Base-by-base conservation (phyloP, 2,113 vertebrate species). In the Neomonachus schauinslandi region DNA sequence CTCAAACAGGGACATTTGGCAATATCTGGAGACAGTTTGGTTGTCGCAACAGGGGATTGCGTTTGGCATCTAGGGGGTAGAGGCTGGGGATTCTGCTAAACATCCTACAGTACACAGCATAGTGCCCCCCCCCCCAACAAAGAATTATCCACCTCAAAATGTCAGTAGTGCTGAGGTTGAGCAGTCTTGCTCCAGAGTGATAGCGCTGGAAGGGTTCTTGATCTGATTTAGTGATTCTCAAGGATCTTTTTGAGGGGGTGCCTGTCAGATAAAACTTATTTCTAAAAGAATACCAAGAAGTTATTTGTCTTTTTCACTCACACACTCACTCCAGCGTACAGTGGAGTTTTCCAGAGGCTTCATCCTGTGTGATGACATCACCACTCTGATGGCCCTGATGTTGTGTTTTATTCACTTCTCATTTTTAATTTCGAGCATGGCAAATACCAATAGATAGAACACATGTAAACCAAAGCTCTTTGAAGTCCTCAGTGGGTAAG, bases 331-430 rank as follows among this genome's bases (percentile, higher is more conserved):
- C 39, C 53, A 76, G 65, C 81, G 10, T 77, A 57, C 21, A 49
- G 76, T 94, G 42, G 90, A 69, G 80, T 96, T 97, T 98, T 93
- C 97, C 92, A 97, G 97, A 95, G 53, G 55, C 85, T 61, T 14
- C 31, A 85, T 36, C 90, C 76, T 90, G 24, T 91, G 67, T 89
- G 81, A 84, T 93, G 87, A 90, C 65, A 85, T 97, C 93, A 91
- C 59, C 31, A 71, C 14, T 22, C 42, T 33, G 28, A 77, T 33
- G 87, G 63, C 39, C 91, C n/a, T 53, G 36, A 49, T 39, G 39
- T 74, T 55, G 22, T 89, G 33, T 81, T 85, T 71, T 97, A 79
- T 31, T 94, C 46, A 49, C 67, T 86, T 96, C 28, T 80, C 33
- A 71, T 8, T 84, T 91, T 94, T 53, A 24, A 74, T 94, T 95